Evolutionary conservation across 2,888 invertebrate genomes (phyloP), one percentile per base, ranked within the genome.

Genomic region (Spicauda simplicius): DNA sequence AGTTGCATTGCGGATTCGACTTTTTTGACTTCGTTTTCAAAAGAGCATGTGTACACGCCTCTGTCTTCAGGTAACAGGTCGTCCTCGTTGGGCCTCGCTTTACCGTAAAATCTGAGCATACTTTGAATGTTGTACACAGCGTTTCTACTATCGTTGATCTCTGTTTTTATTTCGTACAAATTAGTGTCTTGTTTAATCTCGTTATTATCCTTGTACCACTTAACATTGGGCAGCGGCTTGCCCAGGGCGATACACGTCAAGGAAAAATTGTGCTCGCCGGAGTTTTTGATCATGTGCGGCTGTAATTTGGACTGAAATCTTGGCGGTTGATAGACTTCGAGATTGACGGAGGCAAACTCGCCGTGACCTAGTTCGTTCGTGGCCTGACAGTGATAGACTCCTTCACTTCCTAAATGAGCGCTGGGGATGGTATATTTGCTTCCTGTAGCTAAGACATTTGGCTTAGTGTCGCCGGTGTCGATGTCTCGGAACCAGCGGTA

Each of bases 1-100:
- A 98, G 94, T 87, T 97, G 97, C 97, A 98, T 98, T 72, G 96
- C 96, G 11, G 97, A 97, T 82, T 97, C 97, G 58, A 97, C 96
- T 80, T 95, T 96, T 84, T 97, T 97, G 16, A 98, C 97, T 88
- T 97, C 97, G 83, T 98, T 98, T 83, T 97, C 96, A 81, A 98
- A 98, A 57, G 96, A 95, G 83, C 98, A 98, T 2, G 97, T 96
- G 86, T 98, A 98, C 62, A 96, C 95, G 57, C 98, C 98, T 61
- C 98, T 94, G 84, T 98, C 98, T 53, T 95, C 95, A 0, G 98
- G 97, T 61, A 97, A 90, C 67, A 97, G 89, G 82, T 97, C 96
- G 84, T 97, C 97, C 30, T 94, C 94, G 73, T 95, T 95, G 0
- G 97, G 96, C 69, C 98, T 93, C 8, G 96, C 96, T 76, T 96